Evolutionary conservation across 2,113 vertebrate genomes (phyloP).

Genomic region (Dicrurus megarhynchus): DNA sequence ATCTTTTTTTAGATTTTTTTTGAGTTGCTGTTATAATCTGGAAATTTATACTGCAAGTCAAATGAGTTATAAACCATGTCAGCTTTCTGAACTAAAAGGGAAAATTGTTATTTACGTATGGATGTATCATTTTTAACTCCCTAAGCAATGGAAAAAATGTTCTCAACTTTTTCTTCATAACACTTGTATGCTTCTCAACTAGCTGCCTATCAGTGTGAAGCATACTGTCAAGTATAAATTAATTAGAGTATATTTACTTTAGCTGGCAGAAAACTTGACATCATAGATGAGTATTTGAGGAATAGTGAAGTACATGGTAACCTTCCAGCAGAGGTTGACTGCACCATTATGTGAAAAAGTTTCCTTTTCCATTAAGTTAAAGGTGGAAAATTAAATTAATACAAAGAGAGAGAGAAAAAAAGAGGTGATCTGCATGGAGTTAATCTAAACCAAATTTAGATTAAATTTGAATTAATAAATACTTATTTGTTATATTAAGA

Average conservation of each 20-base stretch:
- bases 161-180: background rate
- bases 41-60: background rate
- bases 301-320: background rate
- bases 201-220: background rate
- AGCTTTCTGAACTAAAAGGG: background rate
- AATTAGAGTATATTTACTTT: conserved; percentile 3
- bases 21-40: background rate
- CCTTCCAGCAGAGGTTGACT: background rate
- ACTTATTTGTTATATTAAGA: background rate
- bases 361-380: background rate
- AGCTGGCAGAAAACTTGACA: background rate
- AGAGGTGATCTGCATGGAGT: background rate
- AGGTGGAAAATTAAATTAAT: background rate
- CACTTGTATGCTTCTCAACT: background rate
- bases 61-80: background rate
- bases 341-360: background rate
- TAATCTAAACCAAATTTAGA: background rate
- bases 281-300: background rate
- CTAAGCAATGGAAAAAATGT: background rate
- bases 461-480: background rate
- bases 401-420: background rate
- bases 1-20: background rate
- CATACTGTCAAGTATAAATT: background rate
- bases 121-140: background rate
- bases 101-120: background rate